These are phyloP conservation scores for Nematostella vectensis DNA, from an alignment of 92 coral and sea anemone species.

Conservation along the genomic window DNA sequence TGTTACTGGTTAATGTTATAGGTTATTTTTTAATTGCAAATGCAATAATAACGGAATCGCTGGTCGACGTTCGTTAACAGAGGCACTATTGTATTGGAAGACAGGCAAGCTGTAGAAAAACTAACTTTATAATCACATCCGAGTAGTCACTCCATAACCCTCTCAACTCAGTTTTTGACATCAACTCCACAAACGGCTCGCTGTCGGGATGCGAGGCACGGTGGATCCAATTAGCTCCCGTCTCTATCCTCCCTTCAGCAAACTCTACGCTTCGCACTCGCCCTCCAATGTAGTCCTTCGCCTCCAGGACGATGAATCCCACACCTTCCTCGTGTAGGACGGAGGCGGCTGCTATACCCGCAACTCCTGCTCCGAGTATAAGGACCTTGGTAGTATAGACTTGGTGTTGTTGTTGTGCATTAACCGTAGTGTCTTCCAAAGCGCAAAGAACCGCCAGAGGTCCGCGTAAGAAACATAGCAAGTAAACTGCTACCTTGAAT, in stretches of 20 bases:
- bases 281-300: slow-evolving; percentile 76
- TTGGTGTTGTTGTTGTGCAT: no score
- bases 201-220: slow-evolving; percentile 28
- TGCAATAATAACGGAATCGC: no score
- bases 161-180: slow-evolving; percentile 11
- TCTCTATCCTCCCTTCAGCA: slow-evolving; percentile 47
- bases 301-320: slow-evolving; percentile 71
- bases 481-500: no score
- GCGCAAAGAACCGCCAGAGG: no score
- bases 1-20: no score
- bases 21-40: background rate
- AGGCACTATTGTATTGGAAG: no score
- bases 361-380: slow-evolving; percentile 75
- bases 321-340: slow-evolving; percentile 43
- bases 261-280: slow-evolving; percentile 38
- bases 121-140: slow-evolving; percentile 31
- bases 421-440: no score
- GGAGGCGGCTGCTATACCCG: slow-evolving; percentile 73
- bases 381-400: slow-evolving; percentile 53
- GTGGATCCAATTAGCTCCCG: slow-evolving; percentile 90
- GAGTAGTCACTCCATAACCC: slow-evolving; percentile 41
- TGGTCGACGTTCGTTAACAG: no score
- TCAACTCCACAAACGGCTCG: slow-evolving; percentile 30
- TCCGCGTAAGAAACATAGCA: no score
- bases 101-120: no score